Conservation (phyloP, 2,888 invertebrate genomes). For the Rhingia campestris region DNA sequence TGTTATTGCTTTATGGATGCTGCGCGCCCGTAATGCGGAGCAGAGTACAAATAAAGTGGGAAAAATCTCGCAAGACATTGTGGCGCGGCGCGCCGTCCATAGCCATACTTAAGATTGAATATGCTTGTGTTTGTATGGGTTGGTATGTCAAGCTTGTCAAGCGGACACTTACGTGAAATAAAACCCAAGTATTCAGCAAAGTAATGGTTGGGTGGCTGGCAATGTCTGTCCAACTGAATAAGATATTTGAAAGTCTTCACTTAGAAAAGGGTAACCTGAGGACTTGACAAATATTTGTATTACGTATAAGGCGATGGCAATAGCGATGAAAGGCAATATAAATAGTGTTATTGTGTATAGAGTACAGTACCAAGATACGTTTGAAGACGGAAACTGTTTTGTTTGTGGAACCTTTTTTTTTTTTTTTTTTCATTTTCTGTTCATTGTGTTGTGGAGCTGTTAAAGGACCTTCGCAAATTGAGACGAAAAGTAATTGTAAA, state of each 20-base stretch:
- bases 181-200: slow-evolving; percentile 36
- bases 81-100: slow-evolving; percentile 30
- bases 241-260: slow-evolving; percentile 62
- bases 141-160: slow-evolving; percentile 27
- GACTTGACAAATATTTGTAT: slow-evolving; percentile 65
- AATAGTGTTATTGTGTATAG: background rate
- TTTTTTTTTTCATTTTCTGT: too few relatives aligned
- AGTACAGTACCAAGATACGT: too few relatives aligned
- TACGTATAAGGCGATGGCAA: slow-evolving; percentile 23
- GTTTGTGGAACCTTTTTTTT: too few relatives aligned
- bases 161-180: slow-evolving; percentile 52
- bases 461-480: too few relatives aligned
- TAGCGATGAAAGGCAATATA: slow-evolving; percentile 1
- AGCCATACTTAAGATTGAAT: background rate
- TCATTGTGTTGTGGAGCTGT: too few relatives aligned
- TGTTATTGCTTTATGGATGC: slow-evolving; percentile 61
- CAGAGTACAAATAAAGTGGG: slow-evolving; percentile 42
- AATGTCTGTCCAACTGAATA: slow-evolving; percentile 27
- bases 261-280: slow-evolving; percentile 62
- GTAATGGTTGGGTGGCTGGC: slow-evolving; percentile 34
- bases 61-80: slow-evolving; percentile 63
- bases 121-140: background rate
- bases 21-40: slow-evolving; percentile 8
- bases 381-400: too few relatives aligned
- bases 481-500: too few relatives aligned